Base-by-base conservation (phyloP, 2,113 vertebrate genomes). In the Myotis davidii region DNA sequence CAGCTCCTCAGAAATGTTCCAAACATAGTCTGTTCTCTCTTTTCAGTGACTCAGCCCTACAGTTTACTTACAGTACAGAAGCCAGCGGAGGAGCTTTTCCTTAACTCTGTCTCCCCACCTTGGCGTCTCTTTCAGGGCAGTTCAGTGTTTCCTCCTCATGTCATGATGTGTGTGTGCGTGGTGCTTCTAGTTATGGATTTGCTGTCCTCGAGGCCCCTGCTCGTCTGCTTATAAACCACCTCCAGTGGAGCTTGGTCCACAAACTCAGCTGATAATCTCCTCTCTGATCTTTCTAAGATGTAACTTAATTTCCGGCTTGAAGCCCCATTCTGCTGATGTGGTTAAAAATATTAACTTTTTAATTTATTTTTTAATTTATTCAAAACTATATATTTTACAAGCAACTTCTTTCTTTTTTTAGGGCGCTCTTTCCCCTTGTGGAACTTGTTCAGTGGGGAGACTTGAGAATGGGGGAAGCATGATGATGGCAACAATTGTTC, bases 271-370 rank as follows among this genome's bases (percentile, higher is more conserved):
- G 69, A 42, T 18, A 21, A 23, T 56, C 37, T 52, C 32, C 11
- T 88, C 61, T 74, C 56, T 94, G 39, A 20, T 23, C 76, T 91
- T 85, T 74, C 21, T 45, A 65, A 72, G 69, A 61, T 84, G 27
- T 12, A 56, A 37, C 50, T 64, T 27, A 37, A n/a, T 79, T 74
- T 87, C 56, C 76, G n/a, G 79, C 70, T 70, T 20, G n/a, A 89
- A 95, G 21, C 12, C 10, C 21, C 50, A 56, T 91, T 94, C 70
- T 93, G 16, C 27, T 16, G 37, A 18, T 52, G 37, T 52, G 37
- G 8, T 90, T 17, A 27, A 76, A 92, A 61, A 92, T 3, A 34
- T 20, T 61, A 79, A 52, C 52, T 54, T 64, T 27, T 69, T 89
- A 42, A 73, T 72, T 73, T 89, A 42, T 78, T 72, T 73, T 72